A percentile compares a stretch with the other conserved stretches of the same genome.
Conservation (phyloP, 2,888 invertebrate species). For the Lypha dubia region DNA sequence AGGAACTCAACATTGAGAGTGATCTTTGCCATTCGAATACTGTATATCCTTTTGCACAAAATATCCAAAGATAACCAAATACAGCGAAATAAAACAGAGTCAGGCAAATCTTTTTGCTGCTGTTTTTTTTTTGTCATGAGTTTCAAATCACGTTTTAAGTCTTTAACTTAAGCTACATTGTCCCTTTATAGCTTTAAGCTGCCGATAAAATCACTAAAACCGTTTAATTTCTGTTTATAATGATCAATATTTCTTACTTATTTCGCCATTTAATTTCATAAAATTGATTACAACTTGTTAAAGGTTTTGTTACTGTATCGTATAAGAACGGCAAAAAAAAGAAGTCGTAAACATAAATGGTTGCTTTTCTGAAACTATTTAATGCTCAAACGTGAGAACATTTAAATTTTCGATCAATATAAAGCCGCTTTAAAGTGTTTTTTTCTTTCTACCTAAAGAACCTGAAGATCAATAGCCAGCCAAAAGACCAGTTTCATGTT, state of each 20-base stretch:
- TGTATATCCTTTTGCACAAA: too few relatives aligned
- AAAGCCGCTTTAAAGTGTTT: conserved; percentile 37
- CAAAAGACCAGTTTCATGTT: conserved; percentile 29
- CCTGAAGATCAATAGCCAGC: not conserved
- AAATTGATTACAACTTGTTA: conserved; percentile 65
- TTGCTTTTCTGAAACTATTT: conserved; percentile 23
- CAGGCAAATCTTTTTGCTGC: too few relatives aligned
- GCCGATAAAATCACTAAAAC: conserved; percentile 25
- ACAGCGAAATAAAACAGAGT: too few relatives aligned
- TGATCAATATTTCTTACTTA: not conserved
- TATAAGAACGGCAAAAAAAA: not conserved
- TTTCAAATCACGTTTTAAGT: not conserved
- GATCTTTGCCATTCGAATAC: too few relatives aligned
- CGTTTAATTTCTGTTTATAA: conserved; percentile 47
- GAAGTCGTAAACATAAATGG: conserved; percentile 10
- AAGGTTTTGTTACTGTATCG: not conserved
- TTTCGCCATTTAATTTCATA: conserved; percentile 45
- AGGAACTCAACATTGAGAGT: too few relatives aligned
- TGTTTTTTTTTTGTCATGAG: not conserved
- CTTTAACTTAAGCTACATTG: not conserved
- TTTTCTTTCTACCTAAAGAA: not conserved
- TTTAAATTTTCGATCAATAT: conserved; percentile 60
- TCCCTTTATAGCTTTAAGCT: not conserved
- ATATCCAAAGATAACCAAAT: too few relatives aligned
- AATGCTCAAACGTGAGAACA: conserved; percentile 72